Conservation (phyloP, 2,113 vertebrate species). For the Platysteira castanea region DNA sequence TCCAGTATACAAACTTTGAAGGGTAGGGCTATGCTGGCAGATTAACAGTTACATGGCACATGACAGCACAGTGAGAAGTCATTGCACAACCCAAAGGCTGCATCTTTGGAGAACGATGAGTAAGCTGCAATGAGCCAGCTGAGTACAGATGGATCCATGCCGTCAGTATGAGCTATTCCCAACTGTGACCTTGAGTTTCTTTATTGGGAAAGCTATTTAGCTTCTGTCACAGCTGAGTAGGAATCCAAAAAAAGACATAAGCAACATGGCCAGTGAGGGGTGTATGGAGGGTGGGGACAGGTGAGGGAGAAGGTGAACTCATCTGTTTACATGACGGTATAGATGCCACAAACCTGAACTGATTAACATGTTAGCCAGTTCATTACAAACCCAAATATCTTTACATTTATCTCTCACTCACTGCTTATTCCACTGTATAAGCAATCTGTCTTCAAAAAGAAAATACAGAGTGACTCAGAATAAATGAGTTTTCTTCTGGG, state of each 20-base stretch:
- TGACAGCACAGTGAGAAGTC: background rate
- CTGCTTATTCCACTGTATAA: background rate
- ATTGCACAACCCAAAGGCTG: background rate
- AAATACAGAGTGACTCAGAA: background rate
- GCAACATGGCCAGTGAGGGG: background rate
- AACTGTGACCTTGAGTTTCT: background rate
- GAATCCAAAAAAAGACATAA: background rate
- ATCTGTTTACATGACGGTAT: background rate
- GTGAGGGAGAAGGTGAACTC: background rate
- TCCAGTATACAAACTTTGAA: background rate
- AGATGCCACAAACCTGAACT: background rate
- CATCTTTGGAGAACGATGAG: background rate
- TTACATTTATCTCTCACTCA: background rate
- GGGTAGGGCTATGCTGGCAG: background rate
- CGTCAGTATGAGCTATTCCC: background rate
- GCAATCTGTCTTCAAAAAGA: background rate
- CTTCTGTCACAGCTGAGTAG: background rate
- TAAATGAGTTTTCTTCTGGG: background rate
- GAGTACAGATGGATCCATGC: background rate
- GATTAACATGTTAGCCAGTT: background rate
- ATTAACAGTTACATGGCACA: background rate
- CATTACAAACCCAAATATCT: background rate
- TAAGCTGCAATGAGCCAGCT: background rate
- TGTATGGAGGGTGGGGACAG: background rate
- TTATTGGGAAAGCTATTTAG: background rate